Conservation (phyloP, 2,797 vertebrate species). For the Melanotaenia trifasciata region DNA sequence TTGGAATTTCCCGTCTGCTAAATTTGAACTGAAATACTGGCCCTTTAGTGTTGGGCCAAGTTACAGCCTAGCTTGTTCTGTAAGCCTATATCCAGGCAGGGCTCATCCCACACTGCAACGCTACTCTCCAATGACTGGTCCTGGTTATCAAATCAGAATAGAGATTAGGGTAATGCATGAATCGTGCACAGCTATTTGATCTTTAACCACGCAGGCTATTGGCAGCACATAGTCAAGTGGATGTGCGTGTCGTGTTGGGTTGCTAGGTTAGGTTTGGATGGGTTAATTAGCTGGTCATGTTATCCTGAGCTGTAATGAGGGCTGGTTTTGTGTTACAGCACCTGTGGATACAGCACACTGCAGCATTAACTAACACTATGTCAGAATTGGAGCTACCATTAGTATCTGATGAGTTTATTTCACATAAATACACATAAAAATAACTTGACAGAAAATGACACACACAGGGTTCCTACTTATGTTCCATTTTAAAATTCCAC, state of each 20-base stretch:
- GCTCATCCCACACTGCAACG: constrained; percentile 49
- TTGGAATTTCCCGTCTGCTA: constrained; percentile 58
- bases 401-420: not conserved
- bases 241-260: constrained; percentile 58
- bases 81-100: constrained; percentile 59
- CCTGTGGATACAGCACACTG: constrained; percentile 19
- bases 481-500: not conserved
- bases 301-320: constrained; percentile 65
- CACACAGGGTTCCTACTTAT: not conserved
- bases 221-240: constrained; percentile 7
- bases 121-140: constrained; percentile 34
- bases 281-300: constrained; percentile 62
- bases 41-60: constrained; percentile 47
- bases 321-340: constrained; percentile 59
- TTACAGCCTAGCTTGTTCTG: constrained; percentile 56
- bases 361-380: constrained; percentile 27
- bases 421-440: not conserved
- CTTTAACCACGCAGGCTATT: constrained; percentile 43
- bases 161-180: constrained; percentile 66
- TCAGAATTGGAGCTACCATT: not conserved
- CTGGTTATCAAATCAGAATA: constrained; percentile 59
- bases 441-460: not conserved
- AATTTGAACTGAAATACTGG: constrained; percentile 65
- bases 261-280: constrained; percentile 65
- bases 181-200: constrained; percentile 57